phyloP scores from a whole-genome alignment of 2,888 invertebrate species.

The Neoitamus cyanurus region DNA sequence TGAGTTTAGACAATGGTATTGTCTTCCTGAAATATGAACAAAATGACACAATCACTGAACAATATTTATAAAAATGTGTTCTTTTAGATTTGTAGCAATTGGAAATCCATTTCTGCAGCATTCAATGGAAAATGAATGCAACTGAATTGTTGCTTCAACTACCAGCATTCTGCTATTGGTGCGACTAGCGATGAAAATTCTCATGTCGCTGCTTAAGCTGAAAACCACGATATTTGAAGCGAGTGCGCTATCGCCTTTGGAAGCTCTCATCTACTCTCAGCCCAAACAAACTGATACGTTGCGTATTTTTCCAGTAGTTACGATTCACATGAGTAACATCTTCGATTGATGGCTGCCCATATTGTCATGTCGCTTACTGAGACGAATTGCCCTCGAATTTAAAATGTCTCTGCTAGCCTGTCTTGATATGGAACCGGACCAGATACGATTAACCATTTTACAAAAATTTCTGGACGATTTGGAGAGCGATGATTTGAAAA shows the following conservation, averaged over 20 bases:
- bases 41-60: not conserved
- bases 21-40: conserved; percentile 69
- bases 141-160: conserved; percentile 73
- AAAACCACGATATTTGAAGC: conserved; percentile 67
- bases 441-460: conserved; percentile 80
- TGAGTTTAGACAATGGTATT: conserved; percentile 71
- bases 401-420: conserved; percentile 84
- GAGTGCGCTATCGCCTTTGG: conserved; percentile 68
- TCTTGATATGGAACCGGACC: conserved; percentile 82
- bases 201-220: conserved; percentile 71
- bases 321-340: conserved; percentile 80
- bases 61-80: not conserved
- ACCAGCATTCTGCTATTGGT: conserved; percentile 70
- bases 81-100: conserved; percentile 65
- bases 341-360: conserved; percentile 79
- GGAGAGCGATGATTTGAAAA: conserved; percentile 74
- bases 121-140: conserved; percentile 74
- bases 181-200: conserved; percentile 71
- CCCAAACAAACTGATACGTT: conserved; percentile 72
- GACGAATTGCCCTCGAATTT: conserved; percentile 76
- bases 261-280: conserved; percentile 73
- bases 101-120: conserved; percentile 73
- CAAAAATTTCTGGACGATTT: conserved; percentile 76
- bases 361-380: conserved; percentile 76
- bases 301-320: conserved; percentile 76